phyloP scores from a whole-genome alignment of 2,113 vertebrate species.

The Chloroceryle aenea region DNA sequence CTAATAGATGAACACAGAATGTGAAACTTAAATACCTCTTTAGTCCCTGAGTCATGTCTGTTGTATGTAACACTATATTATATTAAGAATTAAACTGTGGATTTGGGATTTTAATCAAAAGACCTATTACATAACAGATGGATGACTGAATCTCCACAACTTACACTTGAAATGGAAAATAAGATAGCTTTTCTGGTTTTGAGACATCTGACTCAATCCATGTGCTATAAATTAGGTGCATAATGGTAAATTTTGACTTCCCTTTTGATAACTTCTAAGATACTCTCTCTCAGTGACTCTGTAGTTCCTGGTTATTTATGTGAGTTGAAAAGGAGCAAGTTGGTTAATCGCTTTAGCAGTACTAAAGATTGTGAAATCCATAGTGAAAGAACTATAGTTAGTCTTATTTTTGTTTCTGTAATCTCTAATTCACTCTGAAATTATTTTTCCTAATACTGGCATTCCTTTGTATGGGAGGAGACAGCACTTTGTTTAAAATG shows the following conservation, averaged over 20 bases:
- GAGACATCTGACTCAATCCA: not conserved
- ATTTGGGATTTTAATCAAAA: not conserved
- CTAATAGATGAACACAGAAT: not conserved
- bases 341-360: not conserved
- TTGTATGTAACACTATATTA: not conserved
- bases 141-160: not conserved
- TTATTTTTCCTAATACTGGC: not conserved
- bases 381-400: not conserved
- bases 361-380: not conserved
- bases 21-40: not conserved
- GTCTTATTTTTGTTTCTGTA: not conserved
- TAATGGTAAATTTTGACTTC: not conserved
- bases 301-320: not conserved
- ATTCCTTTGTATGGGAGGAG: constrained; percentile 4
- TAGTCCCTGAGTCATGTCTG: not conserved
- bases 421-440: not conserved
- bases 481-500: not conserved
- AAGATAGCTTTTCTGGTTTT: not conserved
- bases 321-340: not conserved
- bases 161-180: not conserved
- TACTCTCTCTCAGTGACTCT: not conserved
- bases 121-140: not conserved
- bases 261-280: not conserved
- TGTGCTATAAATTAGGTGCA: not conserved
- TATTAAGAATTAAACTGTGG: not conserved